Percentiles rank a stretch among this genome's conserved stretches.
These are phyloP conservation scores for Lasiurus cinereus DNA, from an alignment of 2,113 vertebrate species.

Conservation along the genomic window DNA sequence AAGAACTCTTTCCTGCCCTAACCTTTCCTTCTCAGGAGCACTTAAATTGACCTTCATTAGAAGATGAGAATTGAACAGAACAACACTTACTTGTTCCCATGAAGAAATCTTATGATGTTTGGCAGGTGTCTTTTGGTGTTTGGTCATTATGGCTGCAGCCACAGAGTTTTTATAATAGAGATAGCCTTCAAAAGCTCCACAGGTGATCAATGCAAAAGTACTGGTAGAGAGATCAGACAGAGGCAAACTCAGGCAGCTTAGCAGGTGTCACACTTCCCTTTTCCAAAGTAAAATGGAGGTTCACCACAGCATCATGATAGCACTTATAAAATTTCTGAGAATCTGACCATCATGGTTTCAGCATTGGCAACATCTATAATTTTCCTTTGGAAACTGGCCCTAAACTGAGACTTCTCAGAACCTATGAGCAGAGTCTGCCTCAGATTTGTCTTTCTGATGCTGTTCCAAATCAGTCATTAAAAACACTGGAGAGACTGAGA, in stretches of 20 bases:
- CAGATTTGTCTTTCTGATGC: slow-evolving; percentile 31
- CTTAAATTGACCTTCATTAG: no score
- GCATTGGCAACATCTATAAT: slow-evolving; percentile 70
- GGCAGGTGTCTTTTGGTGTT: no score
- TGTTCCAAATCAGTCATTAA: slow-evolving; percentile 46
- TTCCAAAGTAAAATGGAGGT: slow-evolving; percentile 17
- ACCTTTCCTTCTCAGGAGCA: no score
- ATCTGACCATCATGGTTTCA: slow-evolving; percentile 61
- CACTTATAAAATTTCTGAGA: slow-evolving; percentile 73
- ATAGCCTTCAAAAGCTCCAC: background rate
- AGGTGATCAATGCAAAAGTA: background rate
- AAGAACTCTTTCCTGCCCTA: no score
- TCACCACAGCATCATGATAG: background rate
- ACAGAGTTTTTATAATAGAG: no score
- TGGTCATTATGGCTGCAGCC: no score
- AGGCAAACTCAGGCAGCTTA: background rate
- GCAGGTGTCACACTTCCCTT: background rate
- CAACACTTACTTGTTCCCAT: no score
- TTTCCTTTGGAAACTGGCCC: slow-evolving; percentile 72
- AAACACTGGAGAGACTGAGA: background rate
- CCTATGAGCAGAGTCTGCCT: slow-evolving; percentile 53
- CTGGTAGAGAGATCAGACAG: background rate
- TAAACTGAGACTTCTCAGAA: slow-evolving; percentile 63
- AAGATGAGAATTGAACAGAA: no score
- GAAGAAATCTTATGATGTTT: no score